A percentile compares a stretch with the other conserved stretches of the same genome.
Conservation (phyloP, 2,113 vertebrate genomes). For the Phrynocephalus versicolor region DNA sequence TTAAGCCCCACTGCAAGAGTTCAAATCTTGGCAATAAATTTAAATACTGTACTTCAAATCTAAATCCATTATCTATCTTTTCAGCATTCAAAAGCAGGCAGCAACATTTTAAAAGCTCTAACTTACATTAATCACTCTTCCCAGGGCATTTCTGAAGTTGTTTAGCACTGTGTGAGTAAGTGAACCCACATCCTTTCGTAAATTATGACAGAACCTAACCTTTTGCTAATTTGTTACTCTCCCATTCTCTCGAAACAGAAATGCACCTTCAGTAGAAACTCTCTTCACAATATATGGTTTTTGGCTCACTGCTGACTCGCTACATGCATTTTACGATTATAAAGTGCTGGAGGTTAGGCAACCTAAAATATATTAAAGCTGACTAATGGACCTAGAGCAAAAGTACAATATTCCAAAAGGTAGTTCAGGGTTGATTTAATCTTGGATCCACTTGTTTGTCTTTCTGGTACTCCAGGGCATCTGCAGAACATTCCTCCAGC, state of each 20-base stretch:
- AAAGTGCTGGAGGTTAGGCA: background rate
- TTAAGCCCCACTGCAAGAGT: background rate
- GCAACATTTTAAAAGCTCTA: fast-evolving
- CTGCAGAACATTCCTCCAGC: no score
- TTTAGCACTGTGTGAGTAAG: conserved; percentile 9
- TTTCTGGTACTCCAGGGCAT: no score
- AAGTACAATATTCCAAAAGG: background rate
- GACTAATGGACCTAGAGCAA: background rate
- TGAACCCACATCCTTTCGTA: background rate
- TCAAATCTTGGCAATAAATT: background rate
- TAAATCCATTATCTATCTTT: background rate
- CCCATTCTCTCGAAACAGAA: conserved; percentile 31
- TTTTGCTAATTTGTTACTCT: conserved; percentile 54
- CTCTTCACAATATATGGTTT: conserved; percentile 16
- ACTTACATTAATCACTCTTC: background rate
- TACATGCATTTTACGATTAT: background rate
- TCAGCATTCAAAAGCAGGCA: background rate
- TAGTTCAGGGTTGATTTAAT: no score
- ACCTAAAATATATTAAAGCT: background rate
- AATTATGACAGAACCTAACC: conserved; percentile 6
- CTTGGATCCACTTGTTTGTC: no score
- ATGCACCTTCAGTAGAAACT: conserved; percentile 45
- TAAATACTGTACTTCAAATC: background rate
- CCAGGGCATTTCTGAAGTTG: background rate
- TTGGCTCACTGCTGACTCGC: background rate